These are phyloP conservation scores for Hylaea fasciaria DNA, from an alignment of 2,888 invertebrate species.

Conservation along the genomic window DNA sequence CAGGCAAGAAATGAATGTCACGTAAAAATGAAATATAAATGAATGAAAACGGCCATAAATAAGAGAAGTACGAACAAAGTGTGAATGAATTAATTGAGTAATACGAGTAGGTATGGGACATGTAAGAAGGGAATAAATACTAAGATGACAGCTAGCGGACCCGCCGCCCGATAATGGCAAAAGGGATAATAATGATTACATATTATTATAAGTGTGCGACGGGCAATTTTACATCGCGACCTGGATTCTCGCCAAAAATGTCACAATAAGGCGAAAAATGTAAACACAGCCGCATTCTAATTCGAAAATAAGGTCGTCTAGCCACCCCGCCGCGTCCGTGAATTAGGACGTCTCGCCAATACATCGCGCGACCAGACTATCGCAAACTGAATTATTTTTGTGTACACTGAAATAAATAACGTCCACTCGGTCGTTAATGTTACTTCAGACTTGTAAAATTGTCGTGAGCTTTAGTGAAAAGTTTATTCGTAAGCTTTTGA, in stretches of 20 bases:
- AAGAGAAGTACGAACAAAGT: conserved; percentile 34
- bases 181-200: conserved; percentile 21
- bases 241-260: conserved; percentile 77
- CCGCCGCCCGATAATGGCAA: no score
- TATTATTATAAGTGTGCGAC: conserved; percentile 49
- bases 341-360: conserved; percentile 70
- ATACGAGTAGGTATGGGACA: no score
- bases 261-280: conserved; percentile 80
- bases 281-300: conserved; percentile 81
- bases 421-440: conserved; percentile 6
- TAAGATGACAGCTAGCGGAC: no score
- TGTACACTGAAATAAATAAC: conserved; percentile 31
- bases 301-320: conserved; percentile 78
- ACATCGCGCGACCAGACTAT: conserved; percentile 58
- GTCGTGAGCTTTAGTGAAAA: conserved; percentile 1
- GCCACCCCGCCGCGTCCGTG: conserved; percentile 61
- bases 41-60: conserved; percentile 1
- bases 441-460: conserved; percentile 9
- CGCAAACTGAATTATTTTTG: conserved; percentile 43
- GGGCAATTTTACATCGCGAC: conserved; percentile 65
- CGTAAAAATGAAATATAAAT: neutral
- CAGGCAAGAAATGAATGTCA: no score
- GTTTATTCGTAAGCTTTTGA: conserved; percentile 1
- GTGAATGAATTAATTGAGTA: conserved; percentile 14
- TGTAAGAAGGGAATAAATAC: no score